phyloP scores from a whole-genome alignment of 2,797 vertebrate species.

The Anabacerthia variegaticeps region DNA sequence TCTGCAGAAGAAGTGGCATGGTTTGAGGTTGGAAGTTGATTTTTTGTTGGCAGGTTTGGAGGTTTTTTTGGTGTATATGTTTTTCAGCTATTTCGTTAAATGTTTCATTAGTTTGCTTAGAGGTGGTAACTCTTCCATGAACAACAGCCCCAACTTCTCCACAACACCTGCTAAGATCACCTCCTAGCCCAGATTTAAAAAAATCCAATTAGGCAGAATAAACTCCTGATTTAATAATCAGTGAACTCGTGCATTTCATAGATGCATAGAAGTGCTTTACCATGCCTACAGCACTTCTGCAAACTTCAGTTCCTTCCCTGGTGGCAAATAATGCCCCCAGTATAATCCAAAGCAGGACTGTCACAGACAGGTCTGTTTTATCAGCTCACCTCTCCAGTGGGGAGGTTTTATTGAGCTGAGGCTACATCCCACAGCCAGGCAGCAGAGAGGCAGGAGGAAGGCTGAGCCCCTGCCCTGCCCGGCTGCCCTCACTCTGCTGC shows the following conservation, averaged over 20 bases:
- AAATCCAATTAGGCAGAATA: background rate
- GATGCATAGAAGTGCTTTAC: background rate
- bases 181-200: background rate
- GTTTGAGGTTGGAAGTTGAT: background rate
- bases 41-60: too few species aligned
- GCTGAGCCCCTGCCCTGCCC: background rate
- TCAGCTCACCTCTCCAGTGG: fast-evolving
- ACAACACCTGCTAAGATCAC: background rate
- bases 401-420: background rate
- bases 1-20: background rate
- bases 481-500: background rate
- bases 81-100: background rate
- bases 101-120: background rate
- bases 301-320: background rate
- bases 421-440: fast-evolving
- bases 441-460: background rate
- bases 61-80: background rate
- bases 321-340: background rate
- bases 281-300: background rate
- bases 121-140: background rate
- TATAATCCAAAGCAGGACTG: background rate
- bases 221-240: background rate
- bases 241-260: background rate
- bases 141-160: background rate
- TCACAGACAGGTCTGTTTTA: background rate